Evolutionary conservation across 2,113 vertebrate genomes (phyloP).

Genomic region (Panthera uncia): DNA sequence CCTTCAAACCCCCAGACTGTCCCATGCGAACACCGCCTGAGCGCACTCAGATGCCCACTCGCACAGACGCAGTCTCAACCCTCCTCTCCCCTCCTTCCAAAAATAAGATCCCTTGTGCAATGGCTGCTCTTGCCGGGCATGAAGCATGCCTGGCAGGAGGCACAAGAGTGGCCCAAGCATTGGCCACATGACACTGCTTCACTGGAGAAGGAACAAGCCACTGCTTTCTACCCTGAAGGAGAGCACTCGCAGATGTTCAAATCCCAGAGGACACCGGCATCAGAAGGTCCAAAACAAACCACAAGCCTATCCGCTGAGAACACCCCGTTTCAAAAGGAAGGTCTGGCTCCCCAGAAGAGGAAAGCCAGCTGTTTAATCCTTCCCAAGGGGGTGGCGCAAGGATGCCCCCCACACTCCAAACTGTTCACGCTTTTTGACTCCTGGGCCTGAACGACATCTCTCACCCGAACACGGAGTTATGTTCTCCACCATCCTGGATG

Average conservation of each 20-base stretch:
- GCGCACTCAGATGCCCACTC: neutral
- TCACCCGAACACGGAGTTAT: neutral
- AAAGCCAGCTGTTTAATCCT: neutral
- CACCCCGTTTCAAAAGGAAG: neutral
- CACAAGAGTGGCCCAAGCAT: conserved; percentile 35
- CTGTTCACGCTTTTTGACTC: neutral
- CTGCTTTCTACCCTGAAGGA: conserved; percentile 41
- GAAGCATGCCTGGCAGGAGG: neutral
- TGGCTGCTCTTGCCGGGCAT: neutral
- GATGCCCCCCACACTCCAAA: neutral
- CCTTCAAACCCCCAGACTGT: too few relatives aligned
- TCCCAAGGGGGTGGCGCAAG: neutral
- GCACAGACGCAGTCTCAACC: neutral
- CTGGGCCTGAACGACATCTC: neutral
- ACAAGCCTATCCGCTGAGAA: conserved; percentile 8
- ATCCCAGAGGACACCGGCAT: conserved; percentile 41
- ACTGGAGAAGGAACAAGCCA: neutral
- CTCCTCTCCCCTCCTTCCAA: neutral
- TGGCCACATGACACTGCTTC: neutral
- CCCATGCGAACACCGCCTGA: neutral
- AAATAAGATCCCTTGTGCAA: neutral
- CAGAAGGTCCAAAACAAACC: conserved; percentile 62
- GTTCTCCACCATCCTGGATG: neutral
- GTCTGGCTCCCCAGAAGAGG: neutral
- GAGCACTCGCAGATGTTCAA: conserved; percentile 81